Conservation (phyloP, 2,888 invertebrate species). For the Acleris holmiana region DNA sequence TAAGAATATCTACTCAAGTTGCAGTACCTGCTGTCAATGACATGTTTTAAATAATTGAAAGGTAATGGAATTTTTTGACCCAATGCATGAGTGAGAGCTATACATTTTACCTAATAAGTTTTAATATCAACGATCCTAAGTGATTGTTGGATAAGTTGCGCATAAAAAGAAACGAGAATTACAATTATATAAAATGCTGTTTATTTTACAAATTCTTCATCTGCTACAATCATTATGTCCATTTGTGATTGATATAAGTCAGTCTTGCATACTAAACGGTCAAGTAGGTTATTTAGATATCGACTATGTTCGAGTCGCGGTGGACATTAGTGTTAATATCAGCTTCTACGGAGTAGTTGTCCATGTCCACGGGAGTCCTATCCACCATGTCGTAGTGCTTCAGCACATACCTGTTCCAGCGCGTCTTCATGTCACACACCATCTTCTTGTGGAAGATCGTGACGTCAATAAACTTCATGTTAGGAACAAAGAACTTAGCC, state of each 20-base stretch:
- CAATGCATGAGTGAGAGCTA: no score
- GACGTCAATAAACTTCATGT: conserved; percentile 87
- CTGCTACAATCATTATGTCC: neutral
- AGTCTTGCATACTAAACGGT: neutral
- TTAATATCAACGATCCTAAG: no score
- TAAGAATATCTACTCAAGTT: no score
- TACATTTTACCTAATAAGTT: no score
- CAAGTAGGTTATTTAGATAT: conserved; percentile 40
- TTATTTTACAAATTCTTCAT: neutral
- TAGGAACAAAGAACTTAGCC: conserved; percentile 85
- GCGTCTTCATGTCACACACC: conserved; percentile 71
- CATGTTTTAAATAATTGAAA: no score
- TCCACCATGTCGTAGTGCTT: conserved; percentile 64
- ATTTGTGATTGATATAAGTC: neutral
- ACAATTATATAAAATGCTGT: neutral
- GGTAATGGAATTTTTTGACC: no score
- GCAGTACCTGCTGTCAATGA: no score
- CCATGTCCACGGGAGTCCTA: conserved; percentile 55
- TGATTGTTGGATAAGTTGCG: no score
- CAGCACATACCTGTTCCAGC: conserved; percentile 70
- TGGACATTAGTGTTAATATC: conserved; percentile 52
- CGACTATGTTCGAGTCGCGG: conserved; percentile 43
- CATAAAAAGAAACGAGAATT: no score
- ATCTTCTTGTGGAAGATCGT: conserved; percentile 86
- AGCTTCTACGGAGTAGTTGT: conserved; percentile 60